Base-by-base conservation (phyloP, 2,113 vertebrate species). In the Tricholaema leucomelas region DNA sequence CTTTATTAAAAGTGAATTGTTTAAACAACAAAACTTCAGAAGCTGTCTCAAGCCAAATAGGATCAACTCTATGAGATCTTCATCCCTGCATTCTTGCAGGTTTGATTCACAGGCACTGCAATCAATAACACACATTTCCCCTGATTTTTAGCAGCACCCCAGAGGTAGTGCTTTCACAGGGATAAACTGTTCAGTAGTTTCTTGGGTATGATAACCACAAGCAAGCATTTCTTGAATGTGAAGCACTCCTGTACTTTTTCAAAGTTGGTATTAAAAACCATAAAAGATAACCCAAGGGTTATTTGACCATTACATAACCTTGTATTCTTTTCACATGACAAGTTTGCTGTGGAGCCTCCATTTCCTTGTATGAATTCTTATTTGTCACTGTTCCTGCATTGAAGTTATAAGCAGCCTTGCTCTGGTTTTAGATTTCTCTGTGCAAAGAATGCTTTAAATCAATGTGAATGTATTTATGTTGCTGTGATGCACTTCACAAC, bases 361-460 rank as follows among this genome's bases (percentile, higher is more conserved):
- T 87, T 95, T 95, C 93, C 86, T 84, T 10, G 5, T 31, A 63
- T 21, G 55, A 95, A 81, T 72, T 55, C 5, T 72, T 76, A 48
- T 58, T 85, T 91, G 35, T 86, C 88, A 81, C 28, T 73, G 70
- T 90, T 94, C 77, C 59, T 75, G 59, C 25, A 66, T 72, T 65
- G 59, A 78, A 84, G 28, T 91, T 79, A 81, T 56, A 90, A 76
- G n/a, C 5, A 40, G 25, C 61, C 63, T 77, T 79, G 59, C 36
- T 93, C 74, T 63, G 52, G 90, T 95, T 96, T 95, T 93, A 95
- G 92, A 76, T 76, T 93, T 84, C 10, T 35, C 55, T 3, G 5
- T 88, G 44, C 84, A 94, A 84, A 86, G 13, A 88, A 88, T 65
- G 59, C 82, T 92, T 95, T 94, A 95, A 94, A 88, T 95, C 86